Percentiles rank a stretch among this genome's conserved stretches.
Evolutionary conservation across 2,113 vertebrate species (phyloP).

Genomic region (Pelecanus crispus): DNA sequence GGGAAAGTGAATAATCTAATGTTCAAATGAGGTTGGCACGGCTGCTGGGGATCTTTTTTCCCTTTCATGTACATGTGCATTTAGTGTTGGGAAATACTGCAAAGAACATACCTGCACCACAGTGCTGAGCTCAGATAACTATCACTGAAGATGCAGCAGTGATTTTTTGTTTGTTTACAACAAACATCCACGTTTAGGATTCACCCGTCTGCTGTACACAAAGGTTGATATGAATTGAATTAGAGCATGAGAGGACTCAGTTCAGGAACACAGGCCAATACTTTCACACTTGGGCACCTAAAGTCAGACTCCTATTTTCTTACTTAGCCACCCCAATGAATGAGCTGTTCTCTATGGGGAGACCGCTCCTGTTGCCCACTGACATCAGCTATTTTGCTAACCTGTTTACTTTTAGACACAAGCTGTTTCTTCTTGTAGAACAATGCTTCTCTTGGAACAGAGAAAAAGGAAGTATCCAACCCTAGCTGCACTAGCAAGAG

Average conservation of each 20-base stretch:
- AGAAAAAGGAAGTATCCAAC: slow-evolving; percentile 10
- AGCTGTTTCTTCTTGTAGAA: slow-evolving; percentile 27
- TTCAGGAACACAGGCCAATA: neutral
- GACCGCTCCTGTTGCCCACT: neutral
- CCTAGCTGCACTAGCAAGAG: neutral
- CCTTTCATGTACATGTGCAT: neutral
- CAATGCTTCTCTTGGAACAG: slow-evolving; percentile 33
- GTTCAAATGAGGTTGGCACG: slow-evolving; percentile 41
- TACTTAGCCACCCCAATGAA: neutral
- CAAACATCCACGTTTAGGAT: neutral
- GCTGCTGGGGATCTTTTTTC: neutral
- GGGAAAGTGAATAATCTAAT: slow-evolving; percentile 80
- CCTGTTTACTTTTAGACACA: slow-evolving; percentile 1
- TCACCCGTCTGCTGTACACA: neutral
- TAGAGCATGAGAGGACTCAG: neutral
- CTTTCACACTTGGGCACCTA: neutral
- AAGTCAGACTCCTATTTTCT: neutral
- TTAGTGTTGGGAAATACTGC: neutral
- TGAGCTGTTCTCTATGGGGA: neutral
- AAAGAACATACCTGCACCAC: neutral
- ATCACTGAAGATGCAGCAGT: neutral
- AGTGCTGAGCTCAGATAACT: neutral
- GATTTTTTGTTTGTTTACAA: neutral
- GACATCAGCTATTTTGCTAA: slow-evolving; percentile 10
- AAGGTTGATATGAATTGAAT: neutral